These are phyloP conservation scores for Amphiprion percula DNA, from an alignment of 2,113 vertebrate species.

Conservation along the genomic window DNA sequence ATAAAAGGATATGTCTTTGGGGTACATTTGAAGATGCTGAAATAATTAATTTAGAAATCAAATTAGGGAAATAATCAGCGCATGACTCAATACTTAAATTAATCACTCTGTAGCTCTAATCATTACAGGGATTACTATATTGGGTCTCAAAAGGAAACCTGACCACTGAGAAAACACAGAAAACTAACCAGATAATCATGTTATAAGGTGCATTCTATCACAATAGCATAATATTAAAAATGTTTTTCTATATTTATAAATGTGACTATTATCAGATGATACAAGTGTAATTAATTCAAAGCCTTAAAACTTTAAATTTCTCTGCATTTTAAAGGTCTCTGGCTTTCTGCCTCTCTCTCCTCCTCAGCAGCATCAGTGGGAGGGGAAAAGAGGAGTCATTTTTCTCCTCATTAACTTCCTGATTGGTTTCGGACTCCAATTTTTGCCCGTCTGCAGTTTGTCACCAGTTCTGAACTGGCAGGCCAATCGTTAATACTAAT, in stretches of 20 bases:
- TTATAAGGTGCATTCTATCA: background rate
- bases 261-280: background rate
- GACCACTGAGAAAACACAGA: too few relatives aligned
- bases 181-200: too few relatives aligned
- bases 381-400: conserved; percentile 89
- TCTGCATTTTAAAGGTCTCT: conserved; percentile 34
- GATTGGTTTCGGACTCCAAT: conserved; percentile 97
- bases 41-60: background rate
- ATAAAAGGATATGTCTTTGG: background rate
- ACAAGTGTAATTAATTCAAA: background rate
- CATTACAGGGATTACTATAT: background rate
- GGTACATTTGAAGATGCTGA: background rate
- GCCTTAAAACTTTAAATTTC: background rate
- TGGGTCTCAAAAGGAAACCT: too few relatives aligned
- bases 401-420: conserved; percentile 99
- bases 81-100: too few relatives aligned
- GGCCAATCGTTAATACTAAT: conserved; percentile 96
- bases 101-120: background rate
- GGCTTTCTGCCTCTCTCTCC: conserved; percentile 36
- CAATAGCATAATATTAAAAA: background rate
- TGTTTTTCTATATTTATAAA: background rate
- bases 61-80: background rate
- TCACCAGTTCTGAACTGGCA: conserved; percentile 95
- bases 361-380: conserved; percentile 79
- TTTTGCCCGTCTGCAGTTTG: conserved; percentile 92